Conservation (phyloP, 2,888 invertebrate genomes). For the Isotomurus palustris region DNA sequence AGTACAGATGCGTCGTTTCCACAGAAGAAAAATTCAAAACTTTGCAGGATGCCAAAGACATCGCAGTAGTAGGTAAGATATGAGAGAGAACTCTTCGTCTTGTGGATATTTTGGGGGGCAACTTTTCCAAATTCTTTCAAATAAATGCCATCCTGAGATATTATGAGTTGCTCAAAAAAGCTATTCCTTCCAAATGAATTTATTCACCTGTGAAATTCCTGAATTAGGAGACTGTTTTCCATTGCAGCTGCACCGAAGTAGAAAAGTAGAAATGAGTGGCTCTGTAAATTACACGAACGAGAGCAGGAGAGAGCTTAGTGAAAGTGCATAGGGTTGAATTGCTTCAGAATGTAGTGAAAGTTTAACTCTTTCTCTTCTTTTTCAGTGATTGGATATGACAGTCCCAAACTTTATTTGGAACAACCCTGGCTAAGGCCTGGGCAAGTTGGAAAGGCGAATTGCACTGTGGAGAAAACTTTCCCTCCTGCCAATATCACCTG, state of each 20-base stretch:
- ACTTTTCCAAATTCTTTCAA: not conserved
- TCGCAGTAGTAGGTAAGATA: constrained; percentile 31
- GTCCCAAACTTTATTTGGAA: constrained; percentile 31
- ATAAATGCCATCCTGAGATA: not conserved
- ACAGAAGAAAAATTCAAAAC: constrained; percentile 35
- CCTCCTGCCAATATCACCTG: constrained; percentile 36
- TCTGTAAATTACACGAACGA: too few relatives aligned
- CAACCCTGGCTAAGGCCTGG: constrained; percentile 34
- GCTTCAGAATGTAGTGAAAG: not conserved
- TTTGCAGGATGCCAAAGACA: constrained; percentile 25
- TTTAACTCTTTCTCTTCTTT: constrained; percentile 4
- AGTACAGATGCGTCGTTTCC: constrained; percentile 36
- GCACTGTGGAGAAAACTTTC: constrained; percentile 32
- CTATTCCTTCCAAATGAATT: too few relatives aligned
- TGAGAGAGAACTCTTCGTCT: not conserved
- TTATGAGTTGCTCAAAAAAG: not conserved
- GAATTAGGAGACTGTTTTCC: too few relatives aligned
- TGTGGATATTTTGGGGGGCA: not conserved
- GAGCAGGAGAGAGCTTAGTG: too few relatives aligned
- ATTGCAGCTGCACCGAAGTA: too few relatives aligned
- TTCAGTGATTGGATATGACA: constrained; percentile 38
- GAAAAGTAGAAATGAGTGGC: constrained; percentile 1
- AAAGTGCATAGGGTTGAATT: too few relatives aligned
- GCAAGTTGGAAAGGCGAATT: constrained; percentile 30
- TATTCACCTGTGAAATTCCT: too few relatives aligned